These are phyloP conservation scores for Chrysochloris asiatica DNA, from an alignment of 2,113 vertebrate species.

Conservation along the genomic window DNA sequence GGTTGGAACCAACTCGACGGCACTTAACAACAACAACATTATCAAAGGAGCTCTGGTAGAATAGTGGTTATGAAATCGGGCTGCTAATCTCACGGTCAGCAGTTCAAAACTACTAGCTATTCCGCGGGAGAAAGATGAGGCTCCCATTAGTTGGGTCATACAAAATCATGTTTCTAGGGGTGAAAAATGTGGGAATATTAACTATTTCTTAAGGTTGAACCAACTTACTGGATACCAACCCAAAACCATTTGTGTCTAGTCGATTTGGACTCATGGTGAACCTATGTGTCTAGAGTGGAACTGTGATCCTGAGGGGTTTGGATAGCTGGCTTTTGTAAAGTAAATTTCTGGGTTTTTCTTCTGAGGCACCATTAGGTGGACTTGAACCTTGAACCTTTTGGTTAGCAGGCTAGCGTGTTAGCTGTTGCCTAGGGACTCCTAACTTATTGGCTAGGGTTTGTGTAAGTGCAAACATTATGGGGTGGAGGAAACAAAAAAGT, in stretches of 20 bases:
- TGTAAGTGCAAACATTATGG: too few species aligned
- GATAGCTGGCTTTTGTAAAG: background rate
- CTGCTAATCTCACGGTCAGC: background rate
- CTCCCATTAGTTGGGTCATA: too few species aligned
- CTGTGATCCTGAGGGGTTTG: background rate
- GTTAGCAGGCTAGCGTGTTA: background rate
- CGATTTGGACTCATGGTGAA: background rate
- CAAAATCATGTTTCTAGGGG: background rate
- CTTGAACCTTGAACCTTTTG: background rate
- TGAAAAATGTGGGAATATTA: background rate
- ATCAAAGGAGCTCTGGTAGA: too few species aligned
- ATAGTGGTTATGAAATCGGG: too few species aligned
- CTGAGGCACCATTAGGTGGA: background rate
- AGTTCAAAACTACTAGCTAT: too few species aligned
- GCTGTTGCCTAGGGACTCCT: background rate
- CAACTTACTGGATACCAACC: background rate
- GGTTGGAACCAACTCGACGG: too few species aligned
- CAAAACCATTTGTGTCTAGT: background rate
- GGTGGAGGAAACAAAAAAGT: background rate
- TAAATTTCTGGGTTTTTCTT: background rate
- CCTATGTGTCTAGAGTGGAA: background rate
- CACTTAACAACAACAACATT: too few species aligned
- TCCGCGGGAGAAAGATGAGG: too few species aligned
- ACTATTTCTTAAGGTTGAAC: background rate
- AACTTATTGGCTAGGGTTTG: background rate